These are phyloP conservation scores for Orchesella flavescens DNA, from an alignment of 2,888 invertebrate species.

Conservation along the genomic window DNA sequence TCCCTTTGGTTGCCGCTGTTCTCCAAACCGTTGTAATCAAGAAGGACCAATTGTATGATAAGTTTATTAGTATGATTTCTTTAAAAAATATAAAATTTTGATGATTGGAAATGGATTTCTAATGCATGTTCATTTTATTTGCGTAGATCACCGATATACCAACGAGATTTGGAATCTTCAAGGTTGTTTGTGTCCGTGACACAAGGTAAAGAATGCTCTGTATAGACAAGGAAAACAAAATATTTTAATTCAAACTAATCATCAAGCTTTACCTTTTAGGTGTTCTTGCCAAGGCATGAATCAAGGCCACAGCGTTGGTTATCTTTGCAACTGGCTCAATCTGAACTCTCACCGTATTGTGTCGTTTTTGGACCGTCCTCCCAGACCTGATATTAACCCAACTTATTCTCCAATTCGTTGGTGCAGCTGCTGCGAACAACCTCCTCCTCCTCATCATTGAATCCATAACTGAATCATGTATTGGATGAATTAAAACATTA, in stretches of 20 bases:
- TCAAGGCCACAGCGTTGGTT: conserved; percentile 4
- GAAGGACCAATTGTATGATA: conserved; percentile 32
- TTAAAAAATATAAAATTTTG: neutral
- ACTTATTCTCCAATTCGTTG: conserved; percentile 44
- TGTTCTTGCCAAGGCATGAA: conserved; percentile 38
- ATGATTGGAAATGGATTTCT: neutral
- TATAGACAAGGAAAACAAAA: no score
- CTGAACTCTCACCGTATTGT: neutral
- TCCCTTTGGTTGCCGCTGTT: conserved; percentile 43
- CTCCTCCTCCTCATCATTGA: no score
- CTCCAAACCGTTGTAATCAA: conserved; percentile 7
- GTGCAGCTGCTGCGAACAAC: conserved; percentile 50
- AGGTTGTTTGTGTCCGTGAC: conserved; percentile 38
- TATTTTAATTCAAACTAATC: no score
- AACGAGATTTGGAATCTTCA: conserved; percentile 19
- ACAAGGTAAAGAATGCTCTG: no score
- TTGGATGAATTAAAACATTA: no score
- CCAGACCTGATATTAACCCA: conserved; percentile 2
- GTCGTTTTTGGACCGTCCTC: conserved; percentile 22
- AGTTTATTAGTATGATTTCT: neutral
- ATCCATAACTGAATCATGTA: no score
- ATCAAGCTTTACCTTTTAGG: no score
- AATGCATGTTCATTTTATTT: neutral
- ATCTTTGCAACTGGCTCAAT: conserved; percentile 51
- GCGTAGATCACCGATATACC: conserved; percentile 13